Evolutionary conservation across 2,888 invertebrate genomes (phyloP), one percentile per base, ranked within the genome.

Genomic region (Ennomos quercinarius): DNA sequence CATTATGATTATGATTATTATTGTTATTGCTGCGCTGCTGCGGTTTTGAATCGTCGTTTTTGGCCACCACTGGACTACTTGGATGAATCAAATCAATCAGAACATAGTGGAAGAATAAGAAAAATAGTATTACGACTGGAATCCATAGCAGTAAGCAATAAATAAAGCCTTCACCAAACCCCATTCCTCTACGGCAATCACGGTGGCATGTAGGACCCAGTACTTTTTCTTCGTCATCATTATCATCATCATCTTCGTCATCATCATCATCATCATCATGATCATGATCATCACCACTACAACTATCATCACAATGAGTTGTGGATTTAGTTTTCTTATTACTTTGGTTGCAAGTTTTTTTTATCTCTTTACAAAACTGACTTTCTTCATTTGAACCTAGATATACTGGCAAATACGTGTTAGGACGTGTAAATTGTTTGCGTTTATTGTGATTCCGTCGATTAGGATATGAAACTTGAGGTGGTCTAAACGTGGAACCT

Each of bases 61-160:
- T 51, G 13, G 1, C n/a, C 2, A 38, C 10, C 11, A 6, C 37
- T 52, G 43, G 10, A 27, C 12, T 13, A 9, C 45, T 9, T 41
- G 45, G 51, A 35, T 53, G 35, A 27, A 74, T 17, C 8, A 56
- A 55, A 43, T 80, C 78, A 66, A 72, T 77, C 27, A 85, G 56
- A 17, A 85, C 75, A 42, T 75, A 77, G n/a, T 66, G 60, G 39
- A 83, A 85, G 12, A 87, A 80, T 1, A 85, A 65, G 58, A 68
- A 69, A 2, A 70, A 56, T 46, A 87, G 70, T n/a, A 82, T 54
- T 11, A 78, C 5, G 2, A 86, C 66, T 39, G 87, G 86, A 40
- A 87, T 80, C 82, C 84, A 86, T 10, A 88, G 63, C 8, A 86
- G 35, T 45, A 84, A 13, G 40, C 88, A 87, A 63, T 81, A 86